Base-by-base conservation (phyloP, 2,888 invertebrate species). In the Lathronympha strigana region DNA sequence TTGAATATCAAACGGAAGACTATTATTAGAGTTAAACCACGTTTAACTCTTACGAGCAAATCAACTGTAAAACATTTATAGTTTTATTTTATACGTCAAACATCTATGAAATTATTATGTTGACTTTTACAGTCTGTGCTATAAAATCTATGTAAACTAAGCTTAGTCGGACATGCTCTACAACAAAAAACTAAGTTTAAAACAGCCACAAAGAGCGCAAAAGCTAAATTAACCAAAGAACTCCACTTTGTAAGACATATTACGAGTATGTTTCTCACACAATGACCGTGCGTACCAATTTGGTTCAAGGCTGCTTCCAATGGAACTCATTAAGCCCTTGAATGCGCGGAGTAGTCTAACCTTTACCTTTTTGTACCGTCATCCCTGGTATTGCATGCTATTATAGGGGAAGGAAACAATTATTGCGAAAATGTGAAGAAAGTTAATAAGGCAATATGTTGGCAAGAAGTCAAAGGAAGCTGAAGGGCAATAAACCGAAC, bases 321-420 rank as follows among this genome's bases (percentile, higher is more conserved):
- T 71, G 68, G 61, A 72, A 63, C 66, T 68, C 71, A 72, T 73
- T 72, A 72, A 69, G 64, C 60, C 61, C 38, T 36, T 72, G 68
- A 72, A 73, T 69, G 67, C 68, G 66, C 64, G 67, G 69, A 50
- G 61, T 67, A 60, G 47, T 61, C 67, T 69, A 69, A 69, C 70
- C 68, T 71, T 73, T 73, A 62, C 72, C 66, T 58, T 19, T 43
- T 21, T 21, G 66, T 63, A 61, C 67, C 69, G 60, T 66, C 64
- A 66, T 54, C 47, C 53, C 47, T 15, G 23, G 43, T 57, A 43
- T 58, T 58, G 43, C 28, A 53, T 11, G 23, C 31, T 15, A 47
- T 23, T 54, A 36, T 28, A 36, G 23, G 19, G 17, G n/a, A 45
- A 19, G 11, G 31, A 21, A 33, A 8, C 25, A 40, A 51, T 36